A percentile compares a stretch with the other conserved stretches of the same genome.
Conservation (phyloP, 2,113 vertebrate species). For the Heterocephalus glaber region DNA sequence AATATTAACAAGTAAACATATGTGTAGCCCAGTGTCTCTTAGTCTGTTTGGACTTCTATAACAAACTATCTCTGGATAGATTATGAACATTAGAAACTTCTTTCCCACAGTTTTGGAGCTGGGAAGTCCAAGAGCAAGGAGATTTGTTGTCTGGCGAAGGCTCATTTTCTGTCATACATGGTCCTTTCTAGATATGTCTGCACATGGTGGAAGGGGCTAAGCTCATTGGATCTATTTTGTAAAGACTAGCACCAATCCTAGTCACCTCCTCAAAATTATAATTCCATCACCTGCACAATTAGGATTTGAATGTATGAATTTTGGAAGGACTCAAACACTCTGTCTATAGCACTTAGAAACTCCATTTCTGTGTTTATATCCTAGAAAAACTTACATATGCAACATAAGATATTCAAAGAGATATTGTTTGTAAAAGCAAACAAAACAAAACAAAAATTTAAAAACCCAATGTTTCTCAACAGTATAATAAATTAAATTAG, state of each 20-base stretch:
- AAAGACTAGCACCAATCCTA: neutral
- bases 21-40: neutral
- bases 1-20: neutral
- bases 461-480: constrained; percentile 1
- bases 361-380: neutral
- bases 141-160: neutral
- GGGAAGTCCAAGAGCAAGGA: neutral
- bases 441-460: neutral
- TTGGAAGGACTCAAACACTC: neutral
- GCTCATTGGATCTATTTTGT: neutral
- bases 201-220: neutral
- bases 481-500: neutral
- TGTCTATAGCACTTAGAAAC: neutral
- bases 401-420: neutral
- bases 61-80: neutral
- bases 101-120: neutral
- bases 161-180: neutral
- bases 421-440: neutral
- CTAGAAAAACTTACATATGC: neutral
- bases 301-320: neutral
- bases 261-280: neutral
- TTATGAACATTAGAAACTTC: neutral
- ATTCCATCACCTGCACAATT: neutral
- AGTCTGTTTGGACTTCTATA: neutral
- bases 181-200: neutral